Percentiles rank a stretch among this genome's conserved stretches.
phyloP scores from a whole-genome alignment of 2,888 invertebrate genomes.

The Phalera bucephala region DNA sequence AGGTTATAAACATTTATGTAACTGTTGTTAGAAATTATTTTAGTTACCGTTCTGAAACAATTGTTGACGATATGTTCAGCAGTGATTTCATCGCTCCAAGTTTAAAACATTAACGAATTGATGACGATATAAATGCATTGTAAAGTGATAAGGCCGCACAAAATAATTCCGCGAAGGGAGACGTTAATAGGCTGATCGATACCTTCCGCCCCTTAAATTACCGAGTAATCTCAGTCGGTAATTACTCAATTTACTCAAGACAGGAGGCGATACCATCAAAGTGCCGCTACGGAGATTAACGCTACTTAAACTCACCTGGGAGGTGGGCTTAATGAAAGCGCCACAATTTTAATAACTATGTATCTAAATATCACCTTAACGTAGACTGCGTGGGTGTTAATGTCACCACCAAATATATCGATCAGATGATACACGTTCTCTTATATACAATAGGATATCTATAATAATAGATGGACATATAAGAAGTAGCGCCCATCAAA shows the following conservation, averaged over 20 bases:
- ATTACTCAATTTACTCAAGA: slow-evolving; percentile 74
- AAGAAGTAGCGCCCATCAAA: too few species aligned
- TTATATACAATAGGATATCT: too few species aligned
- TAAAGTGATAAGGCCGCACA: slow-evolving; percentile 22
- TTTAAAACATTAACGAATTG: background rate
- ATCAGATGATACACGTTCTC: too few species aligned
- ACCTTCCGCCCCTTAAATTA: slow-evolving; percentile 62
- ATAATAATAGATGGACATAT: too few species aligned
- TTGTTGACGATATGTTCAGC: background rate
- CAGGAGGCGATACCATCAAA: slow-evolving; percentile 61
- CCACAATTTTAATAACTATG: slow-evolving; percentile 19
- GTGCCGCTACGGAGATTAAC: slow-evolving; percentile 52
- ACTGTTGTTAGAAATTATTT: background rate
- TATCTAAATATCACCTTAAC: background rate
- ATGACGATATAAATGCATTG: slow-evolving; percentile 1
- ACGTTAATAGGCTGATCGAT: slow-evolving; percentile 58
- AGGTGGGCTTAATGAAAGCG: slow-evolving; percentile 39
- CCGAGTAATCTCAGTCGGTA: slow-evolving; percentile 66
- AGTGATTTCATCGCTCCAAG: background rate
- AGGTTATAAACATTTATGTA: background rate
- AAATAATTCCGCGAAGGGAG: slow-evolving; percentile 12
- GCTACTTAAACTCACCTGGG: slow-evolving; percentile 36
- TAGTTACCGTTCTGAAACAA: background rate
- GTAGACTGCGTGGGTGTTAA: too few species aligned
- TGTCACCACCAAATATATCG: too few species aligned